phyloP scores from a whole-genome alignment of 2,113 vertebrate genomes.

The Heterotis niloticus region DNA sequence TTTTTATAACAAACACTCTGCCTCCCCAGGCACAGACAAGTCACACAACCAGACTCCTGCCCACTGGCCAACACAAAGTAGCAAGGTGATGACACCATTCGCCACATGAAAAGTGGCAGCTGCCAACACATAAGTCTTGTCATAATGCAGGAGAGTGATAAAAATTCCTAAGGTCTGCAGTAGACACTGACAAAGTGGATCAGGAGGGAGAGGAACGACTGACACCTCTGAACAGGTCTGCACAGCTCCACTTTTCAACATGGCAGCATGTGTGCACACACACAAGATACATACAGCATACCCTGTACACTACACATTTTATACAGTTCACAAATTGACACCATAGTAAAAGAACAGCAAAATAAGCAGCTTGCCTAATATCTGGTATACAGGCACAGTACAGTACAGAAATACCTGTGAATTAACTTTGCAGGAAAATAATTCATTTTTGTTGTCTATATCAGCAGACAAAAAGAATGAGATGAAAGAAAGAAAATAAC shows the following conservation, averaged over 20 bases:
- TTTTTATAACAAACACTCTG: not conserved
- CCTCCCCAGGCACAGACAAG: not conserved
- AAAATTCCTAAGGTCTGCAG: too few relatives aligned
- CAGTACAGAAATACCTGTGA: not conserved
- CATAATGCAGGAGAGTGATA: not conserved
- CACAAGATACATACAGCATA: too few relatives aligned
- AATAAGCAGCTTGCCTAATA: not conserved
- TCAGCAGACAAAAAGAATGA: not conserved
- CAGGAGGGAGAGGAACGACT: too few relatives aligned
- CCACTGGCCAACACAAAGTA: too few relatives aligned
- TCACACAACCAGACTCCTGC: too few relatives aligned
- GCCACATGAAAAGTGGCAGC: too few relatives aligned
- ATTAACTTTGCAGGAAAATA: constrained; percentile 7
- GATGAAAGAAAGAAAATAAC: not conserved
- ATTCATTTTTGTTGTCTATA: not conserved
- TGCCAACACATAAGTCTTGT: too few relatives aligned
- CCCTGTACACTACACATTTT: not conserved
- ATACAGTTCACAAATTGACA: constrained; percentile 6
- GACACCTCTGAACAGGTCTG: too few relatives aligned
- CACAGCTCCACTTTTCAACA: too few relatives aligned
- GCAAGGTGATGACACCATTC: too few relatives aligned
- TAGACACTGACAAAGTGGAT: too few relatives aligned
- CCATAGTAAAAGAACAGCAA: not conserved
- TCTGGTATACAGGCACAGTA: not conserved
- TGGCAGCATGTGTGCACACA: too few relatives aligned